Base-by-base conservation (phyloP, 2,797 vertebrate genomes). In the Sylvia borin region DNA sequence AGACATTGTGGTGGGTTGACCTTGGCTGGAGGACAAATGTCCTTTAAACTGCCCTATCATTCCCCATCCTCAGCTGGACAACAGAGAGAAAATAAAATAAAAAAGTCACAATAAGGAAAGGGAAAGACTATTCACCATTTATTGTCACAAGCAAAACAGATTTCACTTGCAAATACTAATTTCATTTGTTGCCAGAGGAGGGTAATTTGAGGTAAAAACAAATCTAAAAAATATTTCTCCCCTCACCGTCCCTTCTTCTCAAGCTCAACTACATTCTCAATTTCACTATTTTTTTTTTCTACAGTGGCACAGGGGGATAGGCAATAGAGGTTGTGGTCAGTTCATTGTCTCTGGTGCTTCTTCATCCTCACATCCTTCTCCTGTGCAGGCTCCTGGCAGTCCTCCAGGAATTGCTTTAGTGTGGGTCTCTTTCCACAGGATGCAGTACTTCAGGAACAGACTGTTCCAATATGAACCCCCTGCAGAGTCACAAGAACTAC, bases 251-350 rank as follows among this genome's bases (percentile, higher is more conserved):
- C 7, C 13, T 64, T 62, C 20, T 58, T 75, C 14, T 25, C 4
- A 5, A 16, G 13, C 8, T 88, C 15, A n/a, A 4, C 7, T 60
- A 64, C 26, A 61, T 4, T 64, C 17, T 12, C 2, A 3, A 7
- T 74, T 50, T 48, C 22, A 36, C 9, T 67, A 2, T 50, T 32
- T 54, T 2, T 16, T 45, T 45, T 16, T 26, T 14, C 10, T 7
- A 1, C 3, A 31, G 22, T 5, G 2, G 15, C 6, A 13, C 25
- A 58, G 2, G 10, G 3, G 8, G 2, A 36, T 2, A 5, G 5
- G 20, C 26, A 71, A 29, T 3, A 11, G 10, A 2, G 6, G 2
- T 11, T 85, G 6, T 0, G 0, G 12, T 38, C 6, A 20, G 26
- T 50, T 71, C 20, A 36, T 47, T 53, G 16, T 29, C 24, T 24